Evolutionary conservation across 2,797 vertebrate species (phyloP).

Genomic region (Acanthornis magna): DNA sequence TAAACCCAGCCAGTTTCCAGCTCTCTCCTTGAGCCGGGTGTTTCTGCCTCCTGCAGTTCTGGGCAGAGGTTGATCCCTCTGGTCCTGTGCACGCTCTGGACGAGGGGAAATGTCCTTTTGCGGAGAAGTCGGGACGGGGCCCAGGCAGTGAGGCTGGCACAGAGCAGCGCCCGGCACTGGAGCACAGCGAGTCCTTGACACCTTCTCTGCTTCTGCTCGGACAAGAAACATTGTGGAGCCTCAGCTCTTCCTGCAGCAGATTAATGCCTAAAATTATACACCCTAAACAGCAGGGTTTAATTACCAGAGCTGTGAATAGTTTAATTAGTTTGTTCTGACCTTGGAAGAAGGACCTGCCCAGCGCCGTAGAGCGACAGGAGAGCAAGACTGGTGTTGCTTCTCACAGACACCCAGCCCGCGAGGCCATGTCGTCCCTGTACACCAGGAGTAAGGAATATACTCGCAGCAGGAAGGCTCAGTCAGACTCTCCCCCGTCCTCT

Average conservation of each 20-base stretch:
- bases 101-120: slow-evolving; percentile 29
- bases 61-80: neutral
- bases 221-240: slow-evolving; percentile 50
- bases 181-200: slow-evolving; percentile 6
- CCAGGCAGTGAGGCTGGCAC: slow-evolving; percentile 26
- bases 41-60: neutral
- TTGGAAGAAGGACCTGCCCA: slow-evolving; percentile 63
- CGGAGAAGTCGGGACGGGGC: neutral
- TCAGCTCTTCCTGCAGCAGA: slow-evolving; percentile 27
- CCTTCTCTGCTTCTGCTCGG: slow-evolving; percentile 33
- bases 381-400: slow-evolving; percentile 21
- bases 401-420: neutral
- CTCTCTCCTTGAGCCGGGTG: neutral
- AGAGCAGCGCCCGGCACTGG: neutral
- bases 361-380: slow-evolving; percentile 2
- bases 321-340: slow-evolving; percentile 69
- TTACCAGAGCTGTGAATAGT: slow-evolving; percentile 62
- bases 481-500: slow-evolving; percentile 91
- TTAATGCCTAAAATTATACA: slow-evolving; percentile 62
- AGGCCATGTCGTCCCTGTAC: slow-evolving; percentile 89
- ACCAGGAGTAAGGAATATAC: slow-evolving; percentile 90
- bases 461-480: slow-evolving; percentile 88
- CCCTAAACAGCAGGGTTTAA: slow-evolving; percentile 56
- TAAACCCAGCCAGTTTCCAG: neutral
- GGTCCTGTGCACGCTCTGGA: neutral